Percentiles rank a stretch among this genome's conserved stretches.
phyloP scores from a whole-genome alignment of 2,888 invertebrate genomes.

The Meteorus colon region DNA sequence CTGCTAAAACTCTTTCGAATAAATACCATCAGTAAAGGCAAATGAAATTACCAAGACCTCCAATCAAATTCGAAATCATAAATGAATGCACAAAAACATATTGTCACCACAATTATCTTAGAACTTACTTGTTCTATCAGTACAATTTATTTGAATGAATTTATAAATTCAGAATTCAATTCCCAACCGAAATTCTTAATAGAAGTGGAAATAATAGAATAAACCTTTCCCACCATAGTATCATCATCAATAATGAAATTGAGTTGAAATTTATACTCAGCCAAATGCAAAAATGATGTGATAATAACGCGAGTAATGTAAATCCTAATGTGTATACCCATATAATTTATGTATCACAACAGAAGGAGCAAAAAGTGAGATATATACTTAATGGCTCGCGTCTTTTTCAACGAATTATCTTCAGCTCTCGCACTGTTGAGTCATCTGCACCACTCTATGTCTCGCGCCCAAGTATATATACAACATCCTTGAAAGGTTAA shows the following conservation, averaged over 20 bases:
- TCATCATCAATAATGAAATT: neutral
- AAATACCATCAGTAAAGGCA: neutral
- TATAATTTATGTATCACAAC: slow-evolving; percentile 45
- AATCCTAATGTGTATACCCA: slow-evolving; percentile 31
- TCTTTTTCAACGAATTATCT: slow-evolving; percentile 40
- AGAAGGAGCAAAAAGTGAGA: slow-evolving; percentile 7
- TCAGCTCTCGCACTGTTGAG: slow-evolving; percentile 23
- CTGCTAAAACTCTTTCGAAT: neutral
- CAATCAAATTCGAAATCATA: neutral
- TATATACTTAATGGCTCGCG: slow-evolving; percentile 41
- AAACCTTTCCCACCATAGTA: neutral
- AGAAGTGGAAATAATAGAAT: too few relatives aligned
- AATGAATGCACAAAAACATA: neutral
- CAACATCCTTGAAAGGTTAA: slow-evolving; percentile 62
- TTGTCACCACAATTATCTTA: neutral
- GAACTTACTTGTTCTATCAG: neutral
- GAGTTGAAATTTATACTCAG: neutral
- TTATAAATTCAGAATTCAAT: too few relatives aligned
- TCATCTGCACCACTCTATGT: slow-evolving; percentile 38
- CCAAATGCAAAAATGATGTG: neutral
- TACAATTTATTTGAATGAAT: neutral
- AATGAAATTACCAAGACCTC: neutral
- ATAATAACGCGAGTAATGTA: slow-evolving; percentile 21
- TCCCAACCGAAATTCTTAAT: too few relatives aligned
- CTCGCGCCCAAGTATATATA: neutral